These are phyloP conservation scores for Samia ricini DNA, from an alignment of 1,140 invertebrate genomes.

Conservation along the genomic window DNA sequence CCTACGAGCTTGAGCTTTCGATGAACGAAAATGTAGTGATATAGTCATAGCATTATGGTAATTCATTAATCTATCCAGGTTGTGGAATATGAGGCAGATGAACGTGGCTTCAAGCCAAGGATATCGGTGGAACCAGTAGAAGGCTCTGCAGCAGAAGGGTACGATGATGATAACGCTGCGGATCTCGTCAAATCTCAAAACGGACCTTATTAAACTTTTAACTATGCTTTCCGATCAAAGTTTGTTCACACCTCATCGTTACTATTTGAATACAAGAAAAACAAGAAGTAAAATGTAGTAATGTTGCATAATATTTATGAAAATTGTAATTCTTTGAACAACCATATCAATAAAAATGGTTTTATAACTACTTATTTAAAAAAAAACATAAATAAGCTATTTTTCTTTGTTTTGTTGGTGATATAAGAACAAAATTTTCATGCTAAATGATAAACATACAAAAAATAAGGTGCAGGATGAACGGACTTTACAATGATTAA, in stretches of 20 bases:
- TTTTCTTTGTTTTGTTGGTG: too few relatives aligned
- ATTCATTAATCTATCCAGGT: conserved; percentile 62
- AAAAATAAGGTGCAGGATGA: neutral
- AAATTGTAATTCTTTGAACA: too few relatives aligned
- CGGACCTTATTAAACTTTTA: conserved; percentile 46
- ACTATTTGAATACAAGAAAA: neutral
- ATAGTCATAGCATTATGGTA: conserved; percentile 4
- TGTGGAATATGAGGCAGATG: conserved; percentile 88
- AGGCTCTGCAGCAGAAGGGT: conserved; percentile 16
- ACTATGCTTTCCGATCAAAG: neutral
- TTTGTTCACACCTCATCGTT: neutral
- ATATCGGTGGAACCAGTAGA: conserved; percentile 77
- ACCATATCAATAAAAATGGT: too few relatives aligned
- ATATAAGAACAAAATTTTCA: too few relatives aligned
- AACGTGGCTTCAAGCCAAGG: conserved; percentile 86
- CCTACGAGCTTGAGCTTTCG: too few relatives aligned
- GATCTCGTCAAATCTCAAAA: conserved; percentile 38
- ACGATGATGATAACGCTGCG: conserved; percentile 53
- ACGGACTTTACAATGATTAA: too few relatives aligned
- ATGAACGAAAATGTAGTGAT: too few relatives aligned
- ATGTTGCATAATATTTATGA: too few relatives aligned
- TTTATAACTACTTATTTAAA: too few relatives aligned
- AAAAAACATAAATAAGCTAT: too few relatives aligned
- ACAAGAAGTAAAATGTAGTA: neutral
- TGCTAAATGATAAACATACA: neutral